Percentiles rank a stretch among this genome's conserved stretches.
These are phyloP conservation scores for Intellagama lesueurii DNA, from an alignment of 2,797 vertebrate species.

Conservation along the genomic window DNA sequence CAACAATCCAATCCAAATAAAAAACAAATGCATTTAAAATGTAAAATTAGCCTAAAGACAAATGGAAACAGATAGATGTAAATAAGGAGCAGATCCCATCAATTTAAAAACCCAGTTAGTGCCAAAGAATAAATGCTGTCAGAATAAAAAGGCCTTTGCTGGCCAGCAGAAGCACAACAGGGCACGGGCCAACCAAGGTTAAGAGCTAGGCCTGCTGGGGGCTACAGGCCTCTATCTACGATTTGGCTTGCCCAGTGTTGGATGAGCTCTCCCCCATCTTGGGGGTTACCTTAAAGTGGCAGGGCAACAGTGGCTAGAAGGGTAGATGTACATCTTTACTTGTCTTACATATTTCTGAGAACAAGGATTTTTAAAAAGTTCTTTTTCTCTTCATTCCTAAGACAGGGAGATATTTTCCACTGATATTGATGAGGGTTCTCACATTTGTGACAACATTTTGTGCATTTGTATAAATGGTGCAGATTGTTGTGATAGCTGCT, in stretches of 20 bases:
- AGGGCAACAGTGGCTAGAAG: neutral
- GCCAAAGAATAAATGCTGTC: neutral
- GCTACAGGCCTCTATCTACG: neutral
- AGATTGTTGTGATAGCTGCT: too few relatives aligned
- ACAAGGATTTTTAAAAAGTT: too few relatives aligned
- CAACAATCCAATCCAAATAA: neutral
- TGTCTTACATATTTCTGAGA: too few relatives aligned
- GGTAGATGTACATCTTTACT: too few relatives aligned
- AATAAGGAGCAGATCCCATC: neutral
- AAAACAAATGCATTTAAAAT: neutral
- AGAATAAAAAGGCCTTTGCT: neutral
- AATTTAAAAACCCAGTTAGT: neutral
- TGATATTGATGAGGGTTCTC: too few relatives aligned
- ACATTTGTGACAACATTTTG: too few relatives aligned
- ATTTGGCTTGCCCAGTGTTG: neutral
- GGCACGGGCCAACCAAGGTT: neutral
- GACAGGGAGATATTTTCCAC: too few relatives aligned
- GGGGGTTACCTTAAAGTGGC: neutral
- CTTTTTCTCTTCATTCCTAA: too few relatives aligned
- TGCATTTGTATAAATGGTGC: too few relatives aligned
- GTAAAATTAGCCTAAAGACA: neutral
- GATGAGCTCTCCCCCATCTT: neutral
- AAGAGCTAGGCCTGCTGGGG: neutral
- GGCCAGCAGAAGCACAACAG: neutral
- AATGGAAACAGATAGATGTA: neutral